Conservation (phyloP, 2,113 vertebrate species). For the Ptilonorhynchus violaceus region DNA sequence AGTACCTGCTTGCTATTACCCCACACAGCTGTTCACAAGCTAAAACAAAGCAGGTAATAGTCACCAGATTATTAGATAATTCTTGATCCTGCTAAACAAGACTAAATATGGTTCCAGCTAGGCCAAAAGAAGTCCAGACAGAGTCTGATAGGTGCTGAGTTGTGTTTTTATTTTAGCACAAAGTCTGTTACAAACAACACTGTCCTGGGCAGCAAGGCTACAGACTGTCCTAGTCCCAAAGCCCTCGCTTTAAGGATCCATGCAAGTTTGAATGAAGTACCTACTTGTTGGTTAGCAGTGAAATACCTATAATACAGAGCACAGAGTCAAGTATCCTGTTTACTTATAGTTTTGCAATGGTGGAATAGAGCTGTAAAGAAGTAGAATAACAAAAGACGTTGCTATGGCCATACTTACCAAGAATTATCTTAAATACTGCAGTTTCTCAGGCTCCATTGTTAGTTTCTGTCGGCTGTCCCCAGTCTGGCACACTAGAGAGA, state of each 20-base stretch:
- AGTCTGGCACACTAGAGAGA: neutral
- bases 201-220: neutral
- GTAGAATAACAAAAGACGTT: neutral
- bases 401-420: neutral
- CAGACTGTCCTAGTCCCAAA: neutral
- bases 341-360: neutral
- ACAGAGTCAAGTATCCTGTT: neutral
- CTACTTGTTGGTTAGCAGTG: neutral
- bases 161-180: neutral
- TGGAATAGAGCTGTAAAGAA: neutral
- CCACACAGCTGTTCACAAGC: neutral
- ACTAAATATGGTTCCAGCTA: neutral
- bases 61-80: neutral
- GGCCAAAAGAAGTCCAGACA: neutral
- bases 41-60: neutral
- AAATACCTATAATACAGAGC: neutral
- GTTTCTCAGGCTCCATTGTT: neutral
- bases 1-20: neutral
- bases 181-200: neutral
- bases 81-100: neutral
- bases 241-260: accelerated
- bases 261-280: neutral
- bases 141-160: neutral
- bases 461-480: neutral
- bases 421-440: neutral